phyloP scores from a whole-genome alignment of 2,113 vertebrate species.

The Passer domesticus region DNA sequence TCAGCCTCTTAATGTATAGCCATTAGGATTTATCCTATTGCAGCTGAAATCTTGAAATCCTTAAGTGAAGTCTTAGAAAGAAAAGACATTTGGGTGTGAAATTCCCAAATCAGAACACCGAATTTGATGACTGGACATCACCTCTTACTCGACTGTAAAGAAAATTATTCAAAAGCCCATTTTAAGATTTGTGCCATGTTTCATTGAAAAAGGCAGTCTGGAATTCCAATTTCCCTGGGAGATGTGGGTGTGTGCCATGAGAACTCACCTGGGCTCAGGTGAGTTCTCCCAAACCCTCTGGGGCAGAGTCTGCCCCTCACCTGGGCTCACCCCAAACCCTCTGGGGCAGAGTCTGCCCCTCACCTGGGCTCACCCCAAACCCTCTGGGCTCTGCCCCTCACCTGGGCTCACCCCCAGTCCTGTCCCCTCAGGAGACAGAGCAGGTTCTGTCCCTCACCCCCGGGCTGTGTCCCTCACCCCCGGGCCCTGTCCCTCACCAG shows the following conservation, averaged over 20 bases:
- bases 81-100: background rate
- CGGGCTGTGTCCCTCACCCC: too few species aligned
- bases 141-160: background rate
- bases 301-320: background rate
- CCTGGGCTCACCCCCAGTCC: background rate
- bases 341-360: background rate
- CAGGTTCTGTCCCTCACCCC: too few species aligned
- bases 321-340: background rate
- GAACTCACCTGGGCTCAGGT: background rate
- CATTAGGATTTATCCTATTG: background rate
- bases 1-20: background rate
- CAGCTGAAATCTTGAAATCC: background rate
- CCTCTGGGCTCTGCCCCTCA: background rate
- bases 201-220: background rate
- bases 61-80: background rate
- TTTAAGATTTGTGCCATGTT: background rate
- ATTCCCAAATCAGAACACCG: background rate
- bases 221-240: background rate
- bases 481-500: too few species aligned
- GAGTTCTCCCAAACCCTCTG: too few species aligned
- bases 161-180: background rate
- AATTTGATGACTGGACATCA: background rate
- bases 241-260: accelerated
- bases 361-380: background rate
- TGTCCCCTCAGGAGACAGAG: too few species aligned